A percentile compares a stretch with the other conserved stretches of the same genome.
Conservation (phyloP, 37 sponge, comb jelly and placozoan genomes). For the Beroe forskalii region DNA sequence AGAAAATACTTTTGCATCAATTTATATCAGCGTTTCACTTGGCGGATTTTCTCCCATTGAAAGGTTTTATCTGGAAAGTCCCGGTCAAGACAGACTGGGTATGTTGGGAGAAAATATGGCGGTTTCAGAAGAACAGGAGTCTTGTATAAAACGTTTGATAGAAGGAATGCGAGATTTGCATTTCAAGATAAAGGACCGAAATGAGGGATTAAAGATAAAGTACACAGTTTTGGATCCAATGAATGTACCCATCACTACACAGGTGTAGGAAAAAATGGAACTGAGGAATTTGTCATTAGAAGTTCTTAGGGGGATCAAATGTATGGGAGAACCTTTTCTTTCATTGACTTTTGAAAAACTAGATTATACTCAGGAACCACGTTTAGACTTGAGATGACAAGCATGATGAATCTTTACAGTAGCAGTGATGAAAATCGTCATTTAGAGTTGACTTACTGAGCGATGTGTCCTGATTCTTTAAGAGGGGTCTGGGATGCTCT, state of each 20-base stretch:
- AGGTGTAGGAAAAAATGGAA: too few species aligned
- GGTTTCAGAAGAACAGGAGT: neutral
- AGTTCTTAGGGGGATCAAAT: too few species aligned
- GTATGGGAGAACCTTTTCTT: too few species aligned
- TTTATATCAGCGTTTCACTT: neutral
- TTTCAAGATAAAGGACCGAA: neutral
- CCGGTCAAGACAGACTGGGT: neutral
- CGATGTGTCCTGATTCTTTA: too few species aligned
- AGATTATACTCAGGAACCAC: too few species aligned
- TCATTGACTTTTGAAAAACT: too few species aligned
- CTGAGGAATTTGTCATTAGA: too few species aligned
- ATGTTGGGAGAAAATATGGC: neutral
- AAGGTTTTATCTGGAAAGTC: neutral
- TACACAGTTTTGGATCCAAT: neutral
- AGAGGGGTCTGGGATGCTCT: too few species aligned
- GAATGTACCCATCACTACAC: neutral
- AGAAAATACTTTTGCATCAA: neutral
- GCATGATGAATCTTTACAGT: too few species aligned
- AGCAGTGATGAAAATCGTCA: too few species aligned
- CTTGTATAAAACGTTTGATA: neutral
- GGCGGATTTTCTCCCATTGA: neutral
- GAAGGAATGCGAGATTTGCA: neutral
- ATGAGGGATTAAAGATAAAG: neutral
- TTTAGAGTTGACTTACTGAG: too few species aligned
- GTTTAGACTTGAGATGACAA: too few species aligned